These are phyloP conservation scores for Anguilla marmorata DNA, from an alignment of 2,797 vertebrate species.

Conservation along the genomic window DNA sequence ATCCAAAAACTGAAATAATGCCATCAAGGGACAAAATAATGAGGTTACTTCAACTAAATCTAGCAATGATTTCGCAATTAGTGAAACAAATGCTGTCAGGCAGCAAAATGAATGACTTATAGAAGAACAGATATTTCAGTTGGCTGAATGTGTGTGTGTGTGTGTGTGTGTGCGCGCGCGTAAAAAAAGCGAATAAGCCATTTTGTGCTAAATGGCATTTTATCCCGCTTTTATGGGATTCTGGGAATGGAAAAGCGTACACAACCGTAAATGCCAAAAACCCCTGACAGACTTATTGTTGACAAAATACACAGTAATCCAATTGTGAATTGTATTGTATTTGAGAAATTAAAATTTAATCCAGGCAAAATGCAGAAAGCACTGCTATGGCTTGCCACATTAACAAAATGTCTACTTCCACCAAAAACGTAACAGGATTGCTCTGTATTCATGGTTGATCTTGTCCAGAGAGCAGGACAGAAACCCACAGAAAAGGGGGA, in stretches of 20 bases:
- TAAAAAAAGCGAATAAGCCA: not conserved
- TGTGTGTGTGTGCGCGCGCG: not conserved
- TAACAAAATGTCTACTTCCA: not conserved
- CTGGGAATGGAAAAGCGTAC: slow-evolving; percentile 5
- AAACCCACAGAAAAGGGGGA: not conserved
- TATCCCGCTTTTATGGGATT: not conserved
- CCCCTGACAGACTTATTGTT: not conserved
- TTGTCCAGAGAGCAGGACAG: not conserved
- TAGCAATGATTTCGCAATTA: not conserved
- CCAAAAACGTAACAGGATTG: not conserved
- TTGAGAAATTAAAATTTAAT: slow-evolving; percentile 8
- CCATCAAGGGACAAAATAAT: not conserved
- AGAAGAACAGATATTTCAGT: not conserved
- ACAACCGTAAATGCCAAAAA: slow-evolving; percentile 12
- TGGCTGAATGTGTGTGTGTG: too few species aligned
- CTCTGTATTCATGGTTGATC: not conserved
- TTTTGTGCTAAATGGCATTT: not conserved
- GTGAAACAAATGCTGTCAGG: not conserved
- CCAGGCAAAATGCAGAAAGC: not conserved
- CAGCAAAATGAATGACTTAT: too few species aligned
- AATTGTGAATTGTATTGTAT: not conserved
- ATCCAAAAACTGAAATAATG: not conserved
- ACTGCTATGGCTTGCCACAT: not conserved
- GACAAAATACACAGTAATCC: slow-evolving; percentile 15
- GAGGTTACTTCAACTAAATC: not conserved